These are phyloP conservation scores for Pipistrellus pygmaeus DNA, from an alignment of 2,797 vertebrate genomes.

Conservation along the genomic window DNA sequence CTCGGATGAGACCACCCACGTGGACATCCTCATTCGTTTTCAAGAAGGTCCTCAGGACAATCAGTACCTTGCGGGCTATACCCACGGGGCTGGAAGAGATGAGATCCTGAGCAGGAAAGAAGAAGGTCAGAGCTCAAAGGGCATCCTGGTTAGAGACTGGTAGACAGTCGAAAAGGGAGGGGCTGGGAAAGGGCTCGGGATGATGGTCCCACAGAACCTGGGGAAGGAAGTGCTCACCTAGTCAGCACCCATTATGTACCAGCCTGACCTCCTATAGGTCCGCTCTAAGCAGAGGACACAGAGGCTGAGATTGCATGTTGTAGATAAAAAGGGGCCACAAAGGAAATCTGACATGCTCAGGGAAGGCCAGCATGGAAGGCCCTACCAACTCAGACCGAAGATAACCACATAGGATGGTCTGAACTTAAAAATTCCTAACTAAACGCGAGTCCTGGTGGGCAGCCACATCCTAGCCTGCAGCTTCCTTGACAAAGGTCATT, in stretches of 20 bases:
- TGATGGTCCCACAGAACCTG: not conserved
- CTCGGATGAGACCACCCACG: constrained; percentile 89
- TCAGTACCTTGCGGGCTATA: constrained; percentile 89
- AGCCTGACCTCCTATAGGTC: not conserved
- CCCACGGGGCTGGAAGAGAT: constrained; percentile 88
- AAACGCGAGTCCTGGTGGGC: not conserved
- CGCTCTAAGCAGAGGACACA: not conserved
- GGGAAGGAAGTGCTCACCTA: not conserved
- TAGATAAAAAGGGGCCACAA: not conserved
- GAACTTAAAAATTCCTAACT: not conserved
- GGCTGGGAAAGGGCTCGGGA: not conserved
- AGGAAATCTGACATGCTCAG: not conserved
- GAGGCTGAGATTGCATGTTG: not conserved
- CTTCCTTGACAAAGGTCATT: not conserved
- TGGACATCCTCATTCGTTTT: constrained; percentile 85
- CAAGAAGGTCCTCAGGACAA: constrained; percentile 89
- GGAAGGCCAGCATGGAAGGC: not conserved
- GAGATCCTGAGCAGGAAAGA: constrained; percentile 88
- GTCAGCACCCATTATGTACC: not conserved
- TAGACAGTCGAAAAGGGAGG: not conserved
- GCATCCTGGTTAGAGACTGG: not conserved
- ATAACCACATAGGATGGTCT: not conserved
- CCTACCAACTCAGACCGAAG: not conserved
- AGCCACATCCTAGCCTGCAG: not conserved
- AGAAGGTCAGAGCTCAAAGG: constrained; percentile 31